Evolutionary conservation across 1,140 invertebrate genomes (phyloP), one percentile per base, ranked within the genome.

Genomic region (Leptinotarsa lineolata): DNA sequence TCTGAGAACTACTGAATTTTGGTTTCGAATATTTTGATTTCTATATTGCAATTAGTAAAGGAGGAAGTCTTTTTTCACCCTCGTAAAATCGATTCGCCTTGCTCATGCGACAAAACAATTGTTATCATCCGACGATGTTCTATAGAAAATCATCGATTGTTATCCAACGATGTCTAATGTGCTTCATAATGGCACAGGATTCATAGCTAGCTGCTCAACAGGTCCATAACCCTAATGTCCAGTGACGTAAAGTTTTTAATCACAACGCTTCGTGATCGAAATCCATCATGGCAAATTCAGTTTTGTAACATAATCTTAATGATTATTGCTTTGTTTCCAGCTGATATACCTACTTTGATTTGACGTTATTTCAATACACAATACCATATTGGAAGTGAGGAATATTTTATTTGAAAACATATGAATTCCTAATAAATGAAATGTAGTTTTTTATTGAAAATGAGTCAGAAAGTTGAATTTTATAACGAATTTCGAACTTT

Each of bases 201-300:
- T 69, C 72, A 76, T 76, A 73, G 64, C 74, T 72, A 72, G 72
- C 66, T 76, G 74, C 48, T 60, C 71, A 76, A 76, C 74, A 76
- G 74, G 74, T 76, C 74, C 74, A 76, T 73, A 76, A 76, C 74
- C 74, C 72, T 67, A 58, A 65, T 72, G 63, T 59, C 63, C 39
- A 68, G 69, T 61, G 45, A 39, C 39, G 39, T 58, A 45, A 70
- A 75, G 68, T 68, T 63, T 60, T 48, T 68, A 75, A 75, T 75
- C 60, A 72, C 24, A 68, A 72, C 24, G 65, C 39, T 72, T 64
- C 74, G 22, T 39, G 67, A n/a, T 70, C 63, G 16, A 18, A 68
- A 45, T 68, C 30, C 54, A 24, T 67, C 24, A 48, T 30, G 39
- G 20, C 16, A 60, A 67, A 58, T 68, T 63, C 20, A 6, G 1